Base-by-base conservation (phyloP, 2,797 vertebrate genomes). In the Microctenopoma stevenorrisi region DNA sequence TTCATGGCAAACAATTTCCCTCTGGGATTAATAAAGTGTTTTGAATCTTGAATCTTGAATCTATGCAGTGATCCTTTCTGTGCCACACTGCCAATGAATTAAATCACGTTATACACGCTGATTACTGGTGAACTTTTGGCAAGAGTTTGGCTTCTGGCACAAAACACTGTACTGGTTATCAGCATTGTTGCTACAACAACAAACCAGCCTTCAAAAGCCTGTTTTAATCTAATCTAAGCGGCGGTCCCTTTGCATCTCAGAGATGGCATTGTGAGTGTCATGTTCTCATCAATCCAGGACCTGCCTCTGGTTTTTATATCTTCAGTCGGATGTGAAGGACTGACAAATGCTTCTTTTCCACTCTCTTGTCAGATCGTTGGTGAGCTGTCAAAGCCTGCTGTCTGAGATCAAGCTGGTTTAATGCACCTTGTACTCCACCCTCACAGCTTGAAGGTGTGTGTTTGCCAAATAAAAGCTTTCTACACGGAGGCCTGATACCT, bases 341-440 rank as follows among this genome's bases (percentile, higher is more conserved):
- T 54, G 70, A 71, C 63, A 76, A 48, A 74, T 83, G 73, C 63
- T 79, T 69, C n/a, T 68, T 80, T 72, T 82, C 87, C 2, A 62
- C 68, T 55, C 66, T 78, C 78, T 79, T 84, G 81, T 72, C 82
- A 82, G 71, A 81, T 75, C 63, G 52, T 57, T 51, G 55, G 40
- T 56, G 74, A 40, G 74, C 81, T 80, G 88, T 88, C 82, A 85
- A 75, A 72, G 26, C 53, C 51, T 35, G 62, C 78, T 74, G 81
- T 67, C 68, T 72, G 62, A 82, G 81, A 88, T 87, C 75, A 82
- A 73, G 63, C 74, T 33, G 67, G 42, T 67, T 84, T 84, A 81
- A 88, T 68, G 63, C 22, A 48, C 56, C 72, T 54, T 70, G 66
- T 86, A 68, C 68, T 82, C 63, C 63, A 64, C 65, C 60, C 63